Evolutionary conservation across 2,888 invertebrate species (phyloP).

Genomic region (Heteromurus nitidus): DNA sequence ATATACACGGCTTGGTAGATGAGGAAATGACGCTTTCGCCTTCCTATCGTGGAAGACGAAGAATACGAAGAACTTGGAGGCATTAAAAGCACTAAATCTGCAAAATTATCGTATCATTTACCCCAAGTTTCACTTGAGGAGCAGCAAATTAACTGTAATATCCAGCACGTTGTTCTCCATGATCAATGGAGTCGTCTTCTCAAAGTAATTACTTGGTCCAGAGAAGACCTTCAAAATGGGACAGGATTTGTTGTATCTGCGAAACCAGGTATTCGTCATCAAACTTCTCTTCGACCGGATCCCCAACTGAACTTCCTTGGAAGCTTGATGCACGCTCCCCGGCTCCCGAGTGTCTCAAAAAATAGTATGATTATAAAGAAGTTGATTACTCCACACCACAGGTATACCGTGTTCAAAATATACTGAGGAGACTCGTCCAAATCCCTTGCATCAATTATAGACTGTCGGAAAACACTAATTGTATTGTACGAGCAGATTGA

Average conservation of each 20-base stretch:
- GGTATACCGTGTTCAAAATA: neutral
- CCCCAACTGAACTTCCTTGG: neutral
- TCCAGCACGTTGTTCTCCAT: conserved; percentile 17
- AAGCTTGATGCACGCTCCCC: neutral
- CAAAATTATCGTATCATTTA: neutral
- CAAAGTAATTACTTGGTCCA: conserved; percentile 4
- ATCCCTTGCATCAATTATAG: too few relatives aligned
- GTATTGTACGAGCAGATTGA: neutral
- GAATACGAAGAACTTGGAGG: neutral
- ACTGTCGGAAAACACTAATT: neutral
- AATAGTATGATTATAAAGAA: neutral
- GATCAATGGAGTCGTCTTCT: conserved; percentile 12
- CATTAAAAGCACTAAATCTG: neutral
- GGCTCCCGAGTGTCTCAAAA: neutral
- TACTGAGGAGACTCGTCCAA: neutral
- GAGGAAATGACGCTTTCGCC: too few relatives aligned
- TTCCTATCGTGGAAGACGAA: too few relatives aligned
- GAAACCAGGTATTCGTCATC: neutral
- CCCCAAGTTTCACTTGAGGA: neutral
- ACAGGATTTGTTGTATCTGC: neutral
- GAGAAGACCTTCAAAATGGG: conserved; percentile 3
- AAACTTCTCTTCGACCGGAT: neutral
- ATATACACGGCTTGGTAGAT: too few relatives aligned
- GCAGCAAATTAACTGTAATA: conserved; percentile 15
- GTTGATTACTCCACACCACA: neutral